phyloP scores from a whole-genome alignment of 2,888 invertebrate genomes.

The Drosophila sordidula region DNA sequence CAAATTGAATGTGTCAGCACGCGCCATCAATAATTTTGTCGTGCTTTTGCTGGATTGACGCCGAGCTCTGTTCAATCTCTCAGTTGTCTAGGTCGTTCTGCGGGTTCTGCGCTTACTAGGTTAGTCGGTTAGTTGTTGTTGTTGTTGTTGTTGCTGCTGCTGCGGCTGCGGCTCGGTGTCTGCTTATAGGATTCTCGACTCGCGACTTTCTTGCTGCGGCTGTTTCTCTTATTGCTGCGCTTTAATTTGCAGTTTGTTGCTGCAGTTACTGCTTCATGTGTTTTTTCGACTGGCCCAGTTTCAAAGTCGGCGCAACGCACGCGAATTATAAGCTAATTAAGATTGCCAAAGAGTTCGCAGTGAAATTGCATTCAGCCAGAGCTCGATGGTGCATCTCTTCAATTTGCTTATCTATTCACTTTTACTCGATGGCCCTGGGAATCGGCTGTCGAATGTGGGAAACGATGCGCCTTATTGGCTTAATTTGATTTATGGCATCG shows the following conservation, averaged over 20 bases:
- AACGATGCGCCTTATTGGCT: constrained; percentile 64
- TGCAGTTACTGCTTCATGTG: constrained; percentile 22
- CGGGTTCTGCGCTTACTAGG: constrained; percentile 76
- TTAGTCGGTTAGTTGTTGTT: constrained; percentile 81
- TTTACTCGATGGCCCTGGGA: constrained; percentile 58
- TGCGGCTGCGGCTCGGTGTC: constrained; percentile 16
- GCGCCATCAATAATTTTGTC: constrained; percentile 31
- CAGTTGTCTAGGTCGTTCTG: constrained; percentile 62
- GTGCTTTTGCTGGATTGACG: constrained; percentile 6
- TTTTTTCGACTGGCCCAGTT: constrained; percentile 62
- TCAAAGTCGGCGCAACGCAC: constrained; percentile 59
- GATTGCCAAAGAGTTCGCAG: constrained; percentile 58
- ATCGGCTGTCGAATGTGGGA: constrained; percentile 48
- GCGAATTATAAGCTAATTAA: constrained; percentile 73
- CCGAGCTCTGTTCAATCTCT: constrained; percentile 16
- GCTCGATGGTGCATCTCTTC: background rate
- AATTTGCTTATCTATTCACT: constrained; percentile 50
- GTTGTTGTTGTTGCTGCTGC: constrained; percentile 14
- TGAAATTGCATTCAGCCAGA: constrained; percentile 52
- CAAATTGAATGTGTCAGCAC: constrained; percentile 57
- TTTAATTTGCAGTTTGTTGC: constrained; percentile 34
- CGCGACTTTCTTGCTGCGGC: constrained; percentile 61
- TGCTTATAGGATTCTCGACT: constrained; percentile 66
- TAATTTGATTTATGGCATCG: constrained; percentile 71
- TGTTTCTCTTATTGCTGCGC: constrained; percentile 58